These are phyloP conservation scores for Drosophila mauritiana DNA, from an alignment of 1,140 invertebrate genomes.

Conservation along the genomic window DNA sequence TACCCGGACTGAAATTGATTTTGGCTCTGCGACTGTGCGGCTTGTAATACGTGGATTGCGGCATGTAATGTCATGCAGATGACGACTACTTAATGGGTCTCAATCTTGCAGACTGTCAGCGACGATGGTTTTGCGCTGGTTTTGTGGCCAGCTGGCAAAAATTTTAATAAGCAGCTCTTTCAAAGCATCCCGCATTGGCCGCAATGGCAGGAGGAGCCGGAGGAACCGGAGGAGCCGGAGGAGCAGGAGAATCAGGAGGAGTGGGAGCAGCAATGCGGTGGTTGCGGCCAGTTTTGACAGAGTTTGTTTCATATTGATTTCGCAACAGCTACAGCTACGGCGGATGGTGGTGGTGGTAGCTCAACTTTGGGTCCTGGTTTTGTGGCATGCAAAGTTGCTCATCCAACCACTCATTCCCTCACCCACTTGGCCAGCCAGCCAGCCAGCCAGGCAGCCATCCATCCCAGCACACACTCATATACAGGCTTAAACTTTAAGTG, in stretches of 20 bases:
- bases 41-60: constrained; percentile 78
- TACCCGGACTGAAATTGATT: constrained; percentile 62
- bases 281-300: constrained; percentile 56
- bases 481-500: constrained; percentile 37
- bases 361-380: constrained; percentile 64
- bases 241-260: not conserved
- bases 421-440: not conserved
- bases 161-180: constrained; percentile 81
- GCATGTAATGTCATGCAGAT: constrained; percentile 79
- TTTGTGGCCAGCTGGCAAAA: constrained; percentile 53
- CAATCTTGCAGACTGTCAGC: constrained; percentile 30
- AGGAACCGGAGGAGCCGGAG: not conserved
- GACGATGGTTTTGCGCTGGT: not conserved
- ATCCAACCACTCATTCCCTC: constrained; percentile 1
- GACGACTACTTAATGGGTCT: constrained; percentile 73
- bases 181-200: constrained; percentile 65
- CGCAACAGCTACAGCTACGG: constrained; percentile 20
- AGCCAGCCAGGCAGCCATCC: not conserved
- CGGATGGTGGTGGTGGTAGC: constrained; percentile 24
- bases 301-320: constrained; percentile 74
- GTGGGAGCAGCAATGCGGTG: not conserved
- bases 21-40: constrained; percentile 44
- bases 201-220: constrained; percentile 23
- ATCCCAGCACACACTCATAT: constrained; percentile 2
- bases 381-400: constrained; percentile 61